A percentile compares a stretch with the other conserved stretches of the same genome.
Evolutionary conservation across 2,888 invertebrate genomes (phyloP).

Genomic region (Chirona hameri): DNA sequence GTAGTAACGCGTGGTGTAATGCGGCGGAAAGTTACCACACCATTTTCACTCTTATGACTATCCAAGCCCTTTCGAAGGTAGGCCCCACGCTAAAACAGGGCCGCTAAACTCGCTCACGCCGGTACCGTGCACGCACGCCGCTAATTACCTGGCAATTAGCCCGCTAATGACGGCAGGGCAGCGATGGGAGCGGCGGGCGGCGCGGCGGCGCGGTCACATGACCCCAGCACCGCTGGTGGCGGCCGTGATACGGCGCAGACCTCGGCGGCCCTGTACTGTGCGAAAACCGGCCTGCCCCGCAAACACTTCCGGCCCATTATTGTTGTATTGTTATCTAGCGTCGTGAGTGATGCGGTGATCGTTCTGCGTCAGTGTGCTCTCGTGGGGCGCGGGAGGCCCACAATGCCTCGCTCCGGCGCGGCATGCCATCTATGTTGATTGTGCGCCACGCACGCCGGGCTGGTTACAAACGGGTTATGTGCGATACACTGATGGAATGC

Average conservation of each 20-base stretch:
- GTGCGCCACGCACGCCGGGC: too few relatives aligned
- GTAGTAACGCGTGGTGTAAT: neutral
- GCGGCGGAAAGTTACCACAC: neutral
- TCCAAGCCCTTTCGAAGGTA: too few relatives aligned
- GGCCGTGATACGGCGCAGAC: neutral
- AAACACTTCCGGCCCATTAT: neutral
- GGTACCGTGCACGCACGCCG: neutral
- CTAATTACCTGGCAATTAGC: neutral
- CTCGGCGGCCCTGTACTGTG: neutral
- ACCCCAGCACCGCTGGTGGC: neutral
- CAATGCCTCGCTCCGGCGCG: too few relatives aligned
- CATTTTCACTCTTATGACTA: neutral
- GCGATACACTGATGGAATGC: too few relatives aligned
- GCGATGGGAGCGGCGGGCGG: neutral
- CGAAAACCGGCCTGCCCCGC: neutral
- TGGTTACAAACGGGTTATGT: too few relatives aligned
- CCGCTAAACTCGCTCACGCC: neutral
- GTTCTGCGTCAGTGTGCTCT: neutral
- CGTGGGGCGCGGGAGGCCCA: neutral
- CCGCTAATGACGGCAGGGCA: neutral
- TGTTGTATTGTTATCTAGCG: constrained; percentile 4
- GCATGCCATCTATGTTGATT: too few relatives aligned
- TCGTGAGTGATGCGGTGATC: neutral
- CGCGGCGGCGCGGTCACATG: neutral
- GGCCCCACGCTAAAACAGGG: neutral